Evolutionary conservation across 2,888 invertebrate species (phyloP).

Genomic region (Isotomurus palustris): DNA sequence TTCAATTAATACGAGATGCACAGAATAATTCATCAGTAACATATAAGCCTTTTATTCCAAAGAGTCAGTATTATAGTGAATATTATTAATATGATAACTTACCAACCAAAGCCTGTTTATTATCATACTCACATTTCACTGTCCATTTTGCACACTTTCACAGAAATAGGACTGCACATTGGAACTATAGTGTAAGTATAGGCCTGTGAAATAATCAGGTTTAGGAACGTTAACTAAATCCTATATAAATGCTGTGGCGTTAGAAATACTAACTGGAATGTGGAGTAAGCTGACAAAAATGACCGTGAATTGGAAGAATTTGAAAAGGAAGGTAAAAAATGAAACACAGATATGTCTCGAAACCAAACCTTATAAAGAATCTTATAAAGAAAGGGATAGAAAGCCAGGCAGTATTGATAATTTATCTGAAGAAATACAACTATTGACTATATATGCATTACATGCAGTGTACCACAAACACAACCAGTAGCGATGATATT

Average conservation of each 20-base stretch:
- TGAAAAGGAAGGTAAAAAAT: not conserved
- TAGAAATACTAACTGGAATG: too few relatives aligned
- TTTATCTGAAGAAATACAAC: not conserved
- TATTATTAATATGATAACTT: not conserved
- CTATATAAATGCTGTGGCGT: too few relatives aligned
- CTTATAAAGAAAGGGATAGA: not conserved
- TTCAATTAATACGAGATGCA: too few relatives aligned
- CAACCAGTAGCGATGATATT: too few relatives aligned
- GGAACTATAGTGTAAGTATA: too few relatives aligned
- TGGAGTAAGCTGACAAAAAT: not conserved
- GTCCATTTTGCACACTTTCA: constrained; percentile 6
- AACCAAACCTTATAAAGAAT: not conserved
- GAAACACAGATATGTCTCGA: not conserved
- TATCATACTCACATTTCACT: constrained; percentile 3
- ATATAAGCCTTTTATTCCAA: not conserved
- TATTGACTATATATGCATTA: too few relatives aligned
- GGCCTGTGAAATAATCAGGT: too few relatives aligned
- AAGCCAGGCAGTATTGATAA: not conserved
- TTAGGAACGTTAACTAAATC: too few relatives aligned
- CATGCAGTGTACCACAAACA: too few relatives aligned
- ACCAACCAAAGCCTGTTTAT: constrained; percentile 1
- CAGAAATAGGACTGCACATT: not conserved
- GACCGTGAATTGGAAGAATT: not conserved
- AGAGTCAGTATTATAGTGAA: not conserved
- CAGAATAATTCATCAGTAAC: not conserved